These are phyloP conservation scores for Oryzias woworae DNA, from an alignment of 2,113 vertebrate species.

Conservation along the genomic window DNA sequence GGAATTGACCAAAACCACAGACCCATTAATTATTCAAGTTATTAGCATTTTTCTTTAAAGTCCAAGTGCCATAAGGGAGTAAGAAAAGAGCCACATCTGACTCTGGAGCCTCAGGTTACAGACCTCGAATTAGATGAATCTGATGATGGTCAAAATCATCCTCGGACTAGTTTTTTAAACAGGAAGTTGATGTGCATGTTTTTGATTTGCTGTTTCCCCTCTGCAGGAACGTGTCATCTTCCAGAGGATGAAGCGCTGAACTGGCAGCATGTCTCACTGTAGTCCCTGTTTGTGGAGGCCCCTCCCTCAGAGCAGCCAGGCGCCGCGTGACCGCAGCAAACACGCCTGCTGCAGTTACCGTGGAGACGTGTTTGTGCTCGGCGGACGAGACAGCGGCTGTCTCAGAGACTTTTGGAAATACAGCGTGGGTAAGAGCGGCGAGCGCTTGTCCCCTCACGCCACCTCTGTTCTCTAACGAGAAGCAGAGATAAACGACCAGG, in stretches of 20 bases:
- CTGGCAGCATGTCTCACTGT: constrained; percentile 57
- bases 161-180: no score
- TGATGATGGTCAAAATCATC: no score
- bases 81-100: no score
- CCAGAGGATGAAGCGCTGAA: constrained; percentile 39
- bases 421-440: constrained; percentile 75
- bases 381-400: constrained; percentile 71
- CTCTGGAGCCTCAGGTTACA: no score
- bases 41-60: no score
- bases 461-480: no score
- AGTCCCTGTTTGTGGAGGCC: constrained; percentile 68
- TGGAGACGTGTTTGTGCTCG: constrained; percentile 81
- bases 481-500: no score
- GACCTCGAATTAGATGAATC: no score
- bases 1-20: no score
- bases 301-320: constrained; percentile 64
- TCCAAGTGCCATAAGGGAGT: no score
- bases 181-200: neutral
- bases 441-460: no score
- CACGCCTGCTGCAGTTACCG: constrained; percentile 77
- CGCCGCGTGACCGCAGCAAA: constrained; percentile 82
- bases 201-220: neutral
- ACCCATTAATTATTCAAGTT: no score
- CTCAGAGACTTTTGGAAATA: constrained; percentile 87
- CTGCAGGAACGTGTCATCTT: neutral